A percentile compares a stretch with the other conserved stretches of the same genome.
Evolutionary conservation across 2,113 vertebrate species (phyloP).

Genomic region (Gnathonemus echidnorhynchus): DNA sequence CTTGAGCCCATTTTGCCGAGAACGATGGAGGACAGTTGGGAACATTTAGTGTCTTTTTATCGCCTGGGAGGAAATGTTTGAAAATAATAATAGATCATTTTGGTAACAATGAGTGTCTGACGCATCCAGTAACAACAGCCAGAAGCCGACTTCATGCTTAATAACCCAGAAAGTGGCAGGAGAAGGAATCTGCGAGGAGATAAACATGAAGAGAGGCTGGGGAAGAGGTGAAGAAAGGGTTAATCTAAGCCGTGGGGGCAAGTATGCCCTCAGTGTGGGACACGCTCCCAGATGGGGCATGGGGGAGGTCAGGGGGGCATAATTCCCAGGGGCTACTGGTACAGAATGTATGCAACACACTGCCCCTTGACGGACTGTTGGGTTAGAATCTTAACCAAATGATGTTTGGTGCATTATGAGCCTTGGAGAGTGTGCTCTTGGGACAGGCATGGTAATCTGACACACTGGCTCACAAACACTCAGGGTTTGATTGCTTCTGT

Average conservation of each 20-base stretch:
- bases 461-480: neutral
- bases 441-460: neutral
- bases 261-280: neutral
- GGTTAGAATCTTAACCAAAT: neutral
- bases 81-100: neutral
- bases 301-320: neutral
- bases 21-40: neutral
- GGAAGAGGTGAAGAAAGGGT: conserved; percentile 1
- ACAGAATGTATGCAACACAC: neutral
- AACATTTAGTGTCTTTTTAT: neutral
- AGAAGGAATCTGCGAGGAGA: neutral
- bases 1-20: neutral
- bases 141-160: neutral
- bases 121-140: neutral
- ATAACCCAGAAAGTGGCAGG: neutral
- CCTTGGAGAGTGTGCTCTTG: neutral
- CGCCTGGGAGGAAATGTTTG: neutral
- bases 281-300: neutral
- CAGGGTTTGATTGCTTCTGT: neutral
- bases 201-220: neutral
- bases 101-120: conserved; percentile 7
- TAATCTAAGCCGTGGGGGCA: neutral
- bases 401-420: neutral
- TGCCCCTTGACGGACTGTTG: neutral
- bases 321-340: neutral